Evolutionary conservation across 2,797 vertebrate genomes (phyloP).

Genomic region (Eurystomus glaucurus): DNA sequence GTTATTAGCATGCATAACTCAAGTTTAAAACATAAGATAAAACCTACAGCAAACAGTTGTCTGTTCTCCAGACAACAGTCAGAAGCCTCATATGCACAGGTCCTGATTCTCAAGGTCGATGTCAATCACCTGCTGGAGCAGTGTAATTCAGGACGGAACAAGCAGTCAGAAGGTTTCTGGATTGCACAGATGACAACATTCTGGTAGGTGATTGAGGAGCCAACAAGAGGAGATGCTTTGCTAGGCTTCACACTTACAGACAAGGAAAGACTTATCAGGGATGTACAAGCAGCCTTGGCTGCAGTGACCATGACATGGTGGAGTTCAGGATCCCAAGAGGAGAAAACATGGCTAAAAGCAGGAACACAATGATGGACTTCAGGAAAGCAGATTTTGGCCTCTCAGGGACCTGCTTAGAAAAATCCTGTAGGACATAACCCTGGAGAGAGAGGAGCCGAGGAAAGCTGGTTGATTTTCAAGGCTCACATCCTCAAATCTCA

Average conservation of each 20-base stretch:
- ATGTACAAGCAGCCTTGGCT: not conserved
- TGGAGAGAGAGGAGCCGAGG: no score
- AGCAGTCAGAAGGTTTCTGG: not conserved
- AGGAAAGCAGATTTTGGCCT: not conserved
- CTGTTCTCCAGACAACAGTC: not conserved
- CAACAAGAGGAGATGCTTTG: accelerated
- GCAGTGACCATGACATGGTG: no score
- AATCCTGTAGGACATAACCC: not conserved
- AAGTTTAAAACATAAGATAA: not conserved
- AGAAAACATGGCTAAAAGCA: not conserved
- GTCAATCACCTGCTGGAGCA: not conserved
- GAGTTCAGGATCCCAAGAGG: not conserved
- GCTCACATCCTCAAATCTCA: no score
- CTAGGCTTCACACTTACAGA: not conserved
- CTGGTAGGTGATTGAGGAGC: accelerated
- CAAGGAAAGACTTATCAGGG: not conserved
- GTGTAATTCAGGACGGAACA: not conserved
- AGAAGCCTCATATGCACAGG: not conserved
- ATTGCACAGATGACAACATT: not conserved
- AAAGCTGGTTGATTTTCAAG: no score
- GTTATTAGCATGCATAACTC: not conserved
- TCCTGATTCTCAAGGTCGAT: not conserved
- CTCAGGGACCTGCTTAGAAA: not conserved
- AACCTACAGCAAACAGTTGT: not conserved
- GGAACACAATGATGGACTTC: not conserved